phyloP scores from a whole-genome alignment of 2,888 invertebrate species.

The Hypena proboscidalis region DNA sequence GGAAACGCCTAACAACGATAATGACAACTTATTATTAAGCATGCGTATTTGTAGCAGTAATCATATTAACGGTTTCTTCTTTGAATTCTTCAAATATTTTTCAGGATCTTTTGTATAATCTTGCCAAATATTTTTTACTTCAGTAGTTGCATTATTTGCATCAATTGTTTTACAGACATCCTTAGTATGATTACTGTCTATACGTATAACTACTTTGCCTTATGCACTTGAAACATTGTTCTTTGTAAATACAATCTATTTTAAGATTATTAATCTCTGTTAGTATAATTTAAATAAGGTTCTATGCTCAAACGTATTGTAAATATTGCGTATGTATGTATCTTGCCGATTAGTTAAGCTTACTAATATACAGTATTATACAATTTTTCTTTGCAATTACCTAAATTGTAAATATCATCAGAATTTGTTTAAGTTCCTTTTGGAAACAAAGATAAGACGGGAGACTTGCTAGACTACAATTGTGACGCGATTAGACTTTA shows the following conservation, averaged over 20 bases:
- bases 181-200: conserved; percentile 12
- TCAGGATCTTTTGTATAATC: not conserved
- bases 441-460: conserved; percentile 9
- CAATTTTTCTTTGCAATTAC: conserved; percentile 34
- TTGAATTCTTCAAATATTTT: not conserved
- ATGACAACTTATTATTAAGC: conserved; percentile 42
- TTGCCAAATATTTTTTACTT: not conserved
- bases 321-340: conserved; percentile 57
- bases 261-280: conserved; percentile 24
- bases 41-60: conserved; percentile 12
- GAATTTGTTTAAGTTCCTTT: conserved; percentile 33
- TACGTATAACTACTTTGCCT: conserved; percentile 23
- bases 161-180: not conserved
- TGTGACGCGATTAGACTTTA: no score
- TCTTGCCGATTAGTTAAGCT: conserved; percentile 61
- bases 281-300: conserved; percentile 30
- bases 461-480: conserved; percentile 5
- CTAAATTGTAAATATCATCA: conserved; percentile 42
- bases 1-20: conserved; percentile 63
- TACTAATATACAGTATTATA: conserved; percentile 66
- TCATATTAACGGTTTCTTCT: conserved; percentile 9
- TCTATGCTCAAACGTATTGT: conserved; percentile 50
- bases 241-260: conserved; percentile 41
- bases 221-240: conserved; percentile 41
- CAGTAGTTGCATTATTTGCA: no score